phyloP scores from a whole-genome alignment of 92 coral and sea anemone genomes.

The Epizoanthus illoricatus region DNA sequence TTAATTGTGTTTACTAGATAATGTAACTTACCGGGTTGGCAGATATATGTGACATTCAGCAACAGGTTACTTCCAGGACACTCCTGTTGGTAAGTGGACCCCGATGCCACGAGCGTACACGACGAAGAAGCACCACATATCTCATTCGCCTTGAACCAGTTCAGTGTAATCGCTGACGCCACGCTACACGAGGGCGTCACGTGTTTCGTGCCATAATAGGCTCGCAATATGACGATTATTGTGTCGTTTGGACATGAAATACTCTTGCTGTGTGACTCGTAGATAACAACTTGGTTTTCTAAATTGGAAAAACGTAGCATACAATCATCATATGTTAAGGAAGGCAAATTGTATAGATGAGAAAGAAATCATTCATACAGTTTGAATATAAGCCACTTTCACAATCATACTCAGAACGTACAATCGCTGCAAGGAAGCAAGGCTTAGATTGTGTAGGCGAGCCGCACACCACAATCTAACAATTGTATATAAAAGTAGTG shows the following conservation, averaged over 20 bases:
- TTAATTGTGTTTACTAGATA: neutral
- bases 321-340: too few relatives aligned
- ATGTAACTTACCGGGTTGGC: slow-evolving; percentile 5
- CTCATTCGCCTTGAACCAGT: slow-evolving; percentile 24
- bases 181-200: neutral
- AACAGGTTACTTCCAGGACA: slow-evolving; percentile 11
- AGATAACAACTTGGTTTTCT: slow-evolving; percentile 13
- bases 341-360: too few relatives aligned
- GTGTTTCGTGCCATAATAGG: neutral
- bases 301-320: neutral
- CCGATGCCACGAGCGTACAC: slow-evolving; percentile 19
- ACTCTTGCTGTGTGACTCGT: neutral
- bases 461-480: too few relatives aligned
- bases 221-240: slow-evolving; percentile 5
- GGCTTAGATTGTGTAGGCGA: too few relatives aligned
- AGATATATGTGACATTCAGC: slow-evolving; percentile 9
- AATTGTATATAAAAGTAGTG: too few relatives aligned
- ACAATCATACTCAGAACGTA: too few relatives aligned
- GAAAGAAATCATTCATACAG: too few relatives aligned
- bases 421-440: too few relatives aligned
- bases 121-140: slow-evolving; percentile 8
- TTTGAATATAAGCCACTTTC: too few relatives aligned
- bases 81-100: slow-evolving; percentile 3
- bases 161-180: neutral
- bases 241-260: slow-evolving; percentile 14